A percentile compares a stretch with the other conserved stretches of the same genome.
Conservation (phyloP, 2,797 vertebrate species). For the Ficedula albicollis region DNA sequence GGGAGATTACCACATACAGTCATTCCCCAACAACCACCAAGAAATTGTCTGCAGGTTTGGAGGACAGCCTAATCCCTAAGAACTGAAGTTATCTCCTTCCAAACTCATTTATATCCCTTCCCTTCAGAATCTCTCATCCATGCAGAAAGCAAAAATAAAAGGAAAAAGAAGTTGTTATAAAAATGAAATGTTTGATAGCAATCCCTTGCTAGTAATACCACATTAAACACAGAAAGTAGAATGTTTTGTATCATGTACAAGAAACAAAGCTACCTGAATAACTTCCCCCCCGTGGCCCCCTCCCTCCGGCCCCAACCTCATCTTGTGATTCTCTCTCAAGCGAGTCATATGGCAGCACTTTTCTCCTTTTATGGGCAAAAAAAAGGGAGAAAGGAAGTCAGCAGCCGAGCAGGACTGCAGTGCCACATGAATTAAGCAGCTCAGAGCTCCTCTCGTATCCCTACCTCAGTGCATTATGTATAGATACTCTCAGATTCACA, state of each 20-base stretch:
- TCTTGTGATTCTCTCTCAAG: slow-evolving; percentile 54
- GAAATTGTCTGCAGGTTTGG: neutral
- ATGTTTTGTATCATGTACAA: neutral
- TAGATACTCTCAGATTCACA: neutral
- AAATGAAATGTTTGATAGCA: neutral
- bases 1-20: neutral
- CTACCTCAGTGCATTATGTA: neutral
- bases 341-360: slow-evolving; percentile 64
- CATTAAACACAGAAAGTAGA: neutral
- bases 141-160: neutral
- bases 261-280: slow-evolving; percentile 35
- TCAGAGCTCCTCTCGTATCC: neutral
- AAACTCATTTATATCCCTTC: neutral
- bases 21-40: neutral
- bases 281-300: neutral
- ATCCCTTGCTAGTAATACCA: neutral
- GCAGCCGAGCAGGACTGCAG: neutral
- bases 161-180: neutral
- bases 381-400: slow-evolving; percentile 69
- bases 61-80: neutral
- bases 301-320: neutral
- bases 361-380: slow-evolving; percentile 79
- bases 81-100: neutral
- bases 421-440: slow-evolving; percentile 31
- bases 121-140: neutral